These are phyloP conservation scores for Sminthurides bifidus DNA, from an alignment of 1,140 invertebrate species.

Conservation along the genomic window DNA sequence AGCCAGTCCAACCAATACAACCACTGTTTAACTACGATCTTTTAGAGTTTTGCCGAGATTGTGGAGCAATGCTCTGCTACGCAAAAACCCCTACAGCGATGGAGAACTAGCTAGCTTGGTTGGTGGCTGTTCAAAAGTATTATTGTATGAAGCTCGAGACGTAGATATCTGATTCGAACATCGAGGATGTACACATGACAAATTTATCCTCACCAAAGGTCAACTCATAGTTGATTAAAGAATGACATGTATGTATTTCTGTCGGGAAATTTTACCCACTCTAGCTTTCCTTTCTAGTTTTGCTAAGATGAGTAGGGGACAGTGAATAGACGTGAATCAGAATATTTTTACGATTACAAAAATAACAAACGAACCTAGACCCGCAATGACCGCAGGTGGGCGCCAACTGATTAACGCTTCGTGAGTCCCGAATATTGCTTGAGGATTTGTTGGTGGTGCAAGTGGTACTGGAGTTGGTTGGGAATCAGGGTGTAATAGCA, in stretches of 20 bases:
- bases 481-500: slow-evolving; percentile 48
- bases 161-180: no score
- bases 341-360: slow-evolving; percentile 7
- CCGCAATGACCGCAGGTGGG: slow-evolving; percentile 57
- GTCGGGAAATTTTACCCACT: neutral
- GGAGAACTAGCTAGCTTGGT: no score
- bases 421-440: slow-evolving; percentile 11
- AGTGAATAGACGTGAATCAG: no score
- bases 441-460: slow-evolving; percentile 53
- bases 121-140: no score
- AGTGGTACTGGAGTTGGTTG: slow-evolving; percentile 66
- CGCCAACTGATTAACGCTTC: slow-evolving; percentile 53
- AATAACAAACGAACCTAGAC: slow-evolving; percentile 48
- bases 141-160: no score
- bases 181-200: no score
- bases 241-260: neutral
- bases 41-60: no score
- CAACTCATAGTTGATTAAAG: neutral
- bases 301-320: no score
- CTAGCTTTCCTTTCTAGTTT: neutral
- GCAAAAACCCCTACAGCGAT: no score
- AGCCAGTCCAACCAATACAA: no score
- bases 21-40: no score
- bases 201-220: neutral
- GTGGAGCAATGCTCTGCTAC: no score